A percentile compares a stretch with the other conserved stretches of the same genome.
Conservation (phyloP, 2,113 vertebrate genomes). For the Petaurus breviceps region DNA sequence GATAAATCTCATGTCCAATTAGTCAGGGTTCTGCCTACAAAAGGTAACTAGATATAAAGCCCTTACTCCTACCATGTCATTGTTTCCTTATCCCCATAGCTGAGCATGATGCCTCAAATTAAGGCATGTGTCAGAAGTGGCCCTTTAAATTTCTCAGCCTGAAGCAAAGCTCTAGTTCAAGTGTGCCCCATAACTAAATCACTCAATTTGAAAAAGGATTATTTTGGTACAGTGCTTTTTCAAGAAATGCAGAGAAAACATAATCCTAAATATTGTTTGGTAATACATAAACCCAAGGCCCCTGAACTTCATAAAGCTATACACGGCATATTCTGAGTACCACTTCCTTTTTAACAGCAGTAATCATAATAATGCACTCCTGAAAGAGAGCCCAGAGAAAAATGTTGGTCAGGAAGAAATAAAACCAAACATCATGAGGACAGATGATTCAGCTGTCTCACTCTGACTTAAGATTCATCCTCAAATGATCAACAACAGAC, state of each 20-base stretch:
- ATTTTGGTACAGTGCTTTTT: not conserved
- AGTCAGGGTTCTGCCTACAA: not conserved
- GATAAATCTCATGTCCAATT: not conserved
- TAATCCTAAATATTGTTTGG: not conserved
- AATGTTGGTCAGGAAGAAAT: not conserved
- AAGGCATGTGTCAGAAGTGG: not conserved
- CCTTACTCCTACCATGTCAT: not conserved
- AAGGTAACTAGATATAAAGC: not conserved
- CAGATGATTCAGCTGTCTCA: not conserved
- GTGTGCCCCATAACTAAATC: not conserved
- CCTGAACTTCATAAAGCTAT: not conserved
- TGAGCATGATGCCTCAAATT: not conserved
- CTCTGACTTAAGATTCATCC: not conserved
- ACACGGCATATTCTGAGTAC: not conserved
- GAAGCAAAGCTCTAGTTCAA: not conserved
- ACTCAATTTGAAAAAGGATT: not conserved
- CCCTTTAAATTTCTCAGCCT: not conserved
- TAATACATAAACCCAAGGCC: not conserved
- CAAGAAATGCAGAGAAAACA: not conserved
- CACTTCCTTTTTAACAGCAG: not conserved
- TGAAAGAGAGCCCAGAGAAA: not conserved
- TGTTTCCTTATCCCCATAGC: not conserved
- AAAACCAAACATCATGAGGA: not conserved
- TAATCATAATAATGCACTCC: not conserved
- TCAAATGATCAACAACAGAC: not conserved